Evolutionary conservation across 2,797 vertebrate species (phyloP), one percentile per base, ranked within the genome.

Genomic region (Galagoides demidoff): DNA sequence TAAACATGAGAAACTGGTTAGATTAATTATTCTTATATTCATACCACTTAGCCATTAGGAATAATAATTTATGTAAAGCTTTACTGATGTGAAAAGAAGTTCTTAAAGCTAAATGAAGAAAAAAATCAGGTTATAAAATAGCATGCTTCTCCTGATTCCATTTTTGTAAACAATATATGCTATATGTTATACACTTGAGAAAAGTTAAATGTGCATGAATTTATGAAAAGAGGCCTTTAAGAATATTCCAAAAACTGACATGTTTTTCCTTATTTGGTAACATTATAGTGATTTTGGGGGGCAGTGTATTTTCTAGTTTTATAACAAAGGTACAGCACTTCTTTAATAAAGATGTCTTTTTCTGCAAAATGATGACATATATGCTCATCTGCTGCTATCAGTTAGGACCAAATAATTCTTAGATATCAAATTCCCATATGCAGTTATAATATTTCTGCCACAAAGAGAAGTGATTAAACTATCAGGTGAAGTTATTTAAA

Each of bases 381-480:
- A 52, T 87, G 39, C 23, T 52, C 19, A 90, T 55, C 57, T 90
- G 77, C 4, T 22, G 76, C 14, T 27, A 61, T 55, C 39, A 76
- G 78, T 43, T 61, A 81, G 74, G 45, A 66, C 13, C 16, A 55
- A 96, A 61, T 61, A 82, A 93, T n/a, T 82, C 20, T 71, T 85
- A 90, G 57, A 94, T 74, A 66, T 7, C 39, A 73, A 55, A 19
- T 90, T 83, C 14, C 73, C n/a, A 39, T 39, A 23, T 55, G 22
- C 34, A 94, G 39, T 61, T 79, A 64, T 9, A 71, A 63, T 81
- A 70, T 74, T 76, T 95, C 78, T 92, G 27, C 23, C 81, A 96
- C 49, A 92, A 92, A 89, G 1, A 92, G 39, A 92, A 73, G 25
- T 66, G 31, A 74, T 66, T 71, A 85, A 73, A 71, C 74, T 39